Evolutionary conservation across 2,888 invertebrate genomes (phyloP).

Genomic region (Calliopum simillimum): DNA sequence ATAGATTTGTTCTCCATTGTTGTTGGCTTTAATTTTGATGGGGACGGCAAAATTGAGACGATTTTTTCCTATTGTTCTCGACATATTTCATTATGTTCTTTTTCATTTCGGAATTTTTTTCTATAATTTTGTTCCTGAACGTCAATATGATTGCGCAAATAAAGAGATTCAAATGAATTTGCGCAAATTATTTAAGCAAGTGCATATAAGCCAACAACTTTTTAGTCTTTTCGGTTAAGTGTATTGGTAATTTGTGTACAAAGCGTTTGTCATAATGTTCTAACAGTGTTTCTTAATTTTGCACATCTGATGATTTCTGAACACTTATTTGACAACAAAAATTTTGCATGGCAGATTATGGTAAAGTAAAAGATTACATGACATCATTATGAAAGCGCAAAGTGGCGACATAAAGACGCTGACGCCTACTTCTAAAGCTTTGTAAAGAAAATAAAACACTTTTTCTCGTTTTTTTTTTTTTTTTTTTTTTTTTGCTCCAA

Average conservation of each 20-base stretch:
- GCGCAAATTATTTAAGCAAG: background rate
- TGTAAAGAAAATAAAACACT: no score
- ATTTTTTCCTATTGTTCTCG: no score
- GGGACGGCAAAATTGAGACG: no score
- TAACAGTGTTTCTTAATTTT: background rate
- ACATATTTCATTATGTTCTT: no score
- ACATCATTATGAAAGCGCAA: conserved; percentile 10
- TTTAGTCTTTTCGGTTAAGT: no score
- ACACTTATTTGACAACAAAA: background rate
- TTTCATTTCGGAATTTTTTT: no score
- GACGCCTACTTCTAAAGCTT: no score
- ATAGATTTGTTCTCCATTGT: no score
- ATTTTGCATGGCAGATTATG: background rate
- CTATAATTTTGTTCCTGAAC: no score
- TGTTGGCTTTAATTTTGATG: no score
- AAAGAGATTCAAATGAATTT: background rate
- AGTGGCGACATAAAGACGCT: no score
- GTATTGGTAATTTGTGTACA: background rate
- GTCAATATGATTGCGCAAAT: background rate
- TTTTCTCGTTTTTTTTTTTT: background rate
- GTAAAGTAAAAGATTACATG: background rate
- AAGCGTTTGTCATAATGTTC: background rate
- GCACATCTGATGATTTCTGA: conserved; percentile 11
- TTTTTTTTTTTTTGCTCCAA: background rate
- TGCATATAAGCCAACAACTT: no score